Evolutionary conservation across 1,140 invertebrate species (phyloP).

Genomic region (Anoplophora glabripennis): DNA sequence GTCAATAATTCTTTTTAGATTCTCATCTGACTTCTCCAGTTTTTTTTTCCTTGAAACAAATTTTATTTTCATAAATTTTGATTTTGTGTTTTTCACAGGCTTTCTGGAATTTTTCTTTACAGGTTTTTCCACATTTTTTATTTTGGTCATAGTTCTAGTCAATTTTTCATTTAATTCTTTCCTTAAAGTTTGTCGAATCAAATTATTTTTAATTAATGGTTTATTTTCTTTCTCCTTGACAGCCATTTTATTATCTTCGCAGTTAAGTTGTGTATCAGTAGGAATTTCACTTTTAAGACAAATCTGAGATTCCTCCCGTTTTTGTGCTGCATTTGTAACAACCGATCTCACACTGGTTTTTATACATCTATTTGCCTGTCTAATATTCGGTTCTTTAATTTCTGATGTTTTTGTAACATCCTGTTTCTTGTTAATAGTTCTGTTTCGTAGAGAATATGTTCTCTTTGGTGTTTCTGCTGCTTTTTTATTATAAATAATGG

Average conservation of each 20-base stretch:
- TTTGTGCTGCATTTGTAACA: no score
- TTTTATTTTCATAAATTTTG: no score
- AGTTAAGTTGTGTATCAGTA: not conserved
- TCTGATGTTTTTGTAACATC: not conserved
- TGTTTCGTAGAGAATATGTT: constrained; percentile 8
- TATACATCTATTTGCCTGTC: not conserved
- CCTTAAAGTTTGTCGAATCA: not conserved
- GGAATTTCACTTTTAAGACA: no score
- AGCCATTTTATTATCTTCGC: not conserved
- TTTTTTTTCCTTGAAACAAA: no score
- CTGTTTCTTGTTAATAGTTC: not conserved
- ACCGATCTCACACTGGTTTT: not conserved
- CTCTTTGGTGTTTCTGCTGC: not conserved
- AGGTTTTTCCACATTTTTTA: no score
- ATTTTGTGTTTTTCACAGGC: no score
- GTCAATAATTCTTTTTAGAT: no score
- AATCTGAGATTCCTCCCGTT: no score
- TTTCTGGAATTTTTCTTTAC: no score
- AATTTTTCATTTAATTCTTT: not conserved
- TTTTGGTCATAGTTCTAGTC: no score
- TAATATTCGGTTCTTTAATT: no score
- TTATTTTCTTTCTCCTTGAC: not conserved
- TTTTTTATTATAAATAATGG: constrained; percentile 10
- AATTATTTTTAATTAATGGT: not conserved
- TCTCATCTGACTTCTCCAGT: no score